phyloP scores from a whole-genome alignment of 2,797 vertebrate genomes.

The Rhabdomys pumilio region DNA sequence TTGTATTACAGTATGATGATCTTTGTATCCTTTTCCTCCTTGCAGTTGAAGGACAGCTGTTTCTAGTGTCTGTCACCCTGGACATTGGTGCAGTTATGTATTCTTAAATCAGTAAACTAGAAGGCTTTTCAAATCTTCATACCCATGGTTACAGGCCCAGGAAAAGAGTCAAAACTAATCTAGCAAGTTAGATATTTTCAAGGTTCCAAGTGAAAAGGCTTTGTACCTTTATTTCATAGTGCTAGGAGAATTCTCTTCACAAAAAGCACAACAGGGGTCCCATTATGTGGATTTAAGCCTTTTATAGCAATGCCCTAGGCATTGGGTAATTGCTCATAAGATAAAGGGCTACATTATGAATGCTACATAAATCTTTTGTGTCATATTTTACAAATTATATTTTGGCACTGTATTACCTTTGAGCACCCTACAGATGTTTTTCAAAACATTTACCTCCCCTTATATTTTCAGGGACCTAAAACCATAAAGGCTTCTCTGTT shows the following conservation, averaged over 20 bases:
- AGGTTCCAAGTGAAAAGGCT: slow-evolving; percentile 51
- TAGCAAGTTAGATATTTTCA: slow-evolving; percentile 57
- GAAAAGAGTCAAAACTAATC: slow-evolving; percentile 45
- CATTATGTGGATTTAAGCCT: slow-evolving; percentile 52
- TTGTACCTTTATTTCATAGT: slow-evolving; percentile 72
- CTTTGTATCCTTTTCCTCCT: not conserved
- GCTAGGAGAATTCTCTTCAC: slow-evolving; percentile 47
- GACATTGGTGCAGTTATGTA: not conserved
- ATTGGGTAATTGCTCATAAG: slow-evolving; percentile 79
- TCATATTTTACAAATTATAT: slow-evolving; percentile 80
- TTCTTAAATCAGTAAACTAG: slow-evolving; percentile 39
- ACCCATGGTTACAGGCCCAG: not conserved
- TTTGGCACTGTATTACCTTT: slow-evolving; percentile 78
- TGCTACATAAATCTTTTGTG: slow-evolving; percentile 81
- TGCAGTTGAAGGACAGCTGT: slow-evolving; percentile 43
- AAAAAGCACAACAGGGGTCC: slow-evolving; percentile 60
- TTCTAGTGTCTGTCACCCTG: not conserved
- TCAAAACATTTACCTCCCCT: slow-evolving; percentile 79
- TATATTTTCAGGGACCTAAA: slow-evolving; percentile 81
- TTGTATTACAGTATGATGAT: not conserved
- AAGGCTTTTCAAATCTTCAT: slow-evolving; percentile 34
- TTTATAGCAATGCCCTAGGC: slow-evolving; percentile 64
- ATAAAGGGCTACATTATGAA: slow-evolving; percentile 81
- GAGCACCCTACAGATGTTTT: slow-evolving; percentile 80
- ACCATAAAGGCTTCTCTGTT: slow-evolving; percentile 77